Conservation (phyloP, 2,888 invertebrate species). For the Cerceris ruficornis region DNA sequence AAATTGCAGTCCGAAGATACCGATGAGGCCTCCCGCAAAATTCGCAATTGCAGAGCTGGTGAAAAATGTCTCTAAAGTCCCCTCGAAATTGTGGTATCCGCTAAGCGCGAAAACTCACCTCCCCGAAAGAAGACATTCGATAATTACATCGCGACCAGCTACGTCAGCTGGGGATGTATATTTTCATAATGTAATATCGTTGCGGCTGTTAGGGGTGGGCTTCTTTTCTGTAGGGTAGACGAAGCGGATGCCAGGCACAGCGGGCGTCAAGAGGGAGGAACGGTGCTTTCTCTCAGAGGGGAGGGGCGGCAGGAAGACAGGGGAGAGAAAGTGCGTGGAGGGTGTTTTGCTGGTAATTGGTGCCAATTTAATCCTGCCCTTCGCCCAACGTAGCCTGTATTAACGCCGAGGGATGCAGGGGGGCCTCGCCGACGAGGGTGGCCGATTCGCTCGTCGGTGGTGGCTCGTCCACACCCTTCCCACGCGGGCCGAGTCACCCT, state of each 20-base stretch:
- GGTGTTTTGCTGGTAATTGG: conserved; percentile 86
- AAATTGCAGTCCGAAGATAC: no score
- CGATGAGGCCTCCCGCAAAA: no score
- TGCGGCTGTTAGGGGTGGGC: conserved; percentile 67
- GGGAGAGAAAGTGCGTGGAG: conserved; percentile 79
- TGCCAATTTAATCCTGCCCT: conserved; percentile 86
- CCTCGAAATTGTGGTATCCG: neutral
- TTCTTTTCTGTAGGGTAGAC: conserved; percentile 63
- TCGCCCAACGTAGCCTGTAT: conserved; percentile 79
- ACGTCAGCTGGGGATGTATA: conserved; percentile 73
- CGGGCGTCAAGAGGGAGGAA: conserved; percentile 49
- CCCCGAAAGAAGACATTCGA: conserved; percentile 46
- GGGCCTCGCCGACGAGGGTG: conserved; percentile 55
- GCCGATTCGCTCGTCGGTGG: conserved; percentile 41
- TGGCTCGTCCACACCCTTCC: conserved; percentile 64
- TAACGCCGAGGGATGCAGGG: conserved; percentile 75
- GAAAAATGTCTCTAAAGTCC: no score
- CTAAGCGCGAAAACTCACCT: neutral
- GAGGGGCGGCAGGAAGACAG: conserved; percentile 67
- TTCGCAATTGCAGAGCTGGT: no score
- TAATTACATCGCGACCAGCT: conserved; percentile 71
- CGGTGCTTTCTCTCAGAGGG: conserved; percentile 28
- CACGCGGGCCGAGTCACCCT: conserved; percentile 46
- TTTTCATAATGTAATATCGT: conserved; percentile 77
- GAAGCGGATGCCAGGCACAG: conserved; percentile 59